These are phyloP conservation scores for Harpagus bidentatus DNA, from an alignment of 2,113 vertebrate genomes.

Conservation along the genomic window DNA sequence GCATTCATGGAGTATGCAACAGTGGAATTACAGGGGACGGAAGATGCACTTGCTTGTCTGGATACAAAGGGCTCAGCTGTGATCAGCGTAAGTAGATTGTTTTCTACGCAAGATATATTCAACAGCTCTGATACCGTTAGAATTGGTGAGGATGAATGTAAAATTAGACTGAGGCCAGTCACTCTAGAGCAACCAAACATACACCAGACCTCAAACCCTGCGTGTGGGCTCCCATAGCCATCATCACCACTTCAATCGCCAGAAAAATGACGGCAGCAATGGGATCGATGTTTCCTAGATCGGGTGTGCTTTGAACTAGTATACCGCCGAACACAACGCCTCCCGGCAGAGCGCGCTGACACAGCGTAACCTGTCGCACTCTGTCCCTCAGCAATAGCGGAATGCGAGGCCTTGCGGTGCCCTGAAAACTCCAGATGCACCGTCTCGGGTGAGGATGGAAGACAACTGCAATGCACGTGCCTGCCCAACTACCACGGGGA, in stretches of 20 bases:
- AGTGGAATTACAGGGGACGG: constrained; percentile 79
- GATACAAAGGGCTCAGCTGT: constrained; percentile 82
- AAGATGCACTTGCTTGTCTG: constrained; percentile 84
- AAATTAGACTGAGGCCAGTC: background rate
- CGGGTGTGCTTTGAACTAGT: background rate
- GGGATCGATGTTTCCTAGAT: no score
- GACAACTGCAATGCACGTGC: constrained; percentile 79
- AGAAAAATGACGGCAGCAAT: background rate
- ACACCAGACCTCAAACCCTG: background rate
- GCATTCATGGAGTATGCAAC: constrained; percentile 85
- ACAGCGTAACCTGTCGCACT: background rate
- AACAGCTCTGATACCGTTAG: background rate
- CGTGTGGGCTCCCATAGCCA: background rate
- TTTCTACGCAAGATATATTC: background rate
- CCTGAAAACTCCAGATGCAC: constrained; percentile 79
- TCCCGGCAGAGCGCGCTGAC: fast-evolving
- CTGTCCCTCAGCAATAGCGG: constrained; percentile 65
- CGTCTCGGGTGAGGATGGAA: constrained; percentile 49
- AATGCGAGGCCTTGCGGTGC: constrained; percentile 79
- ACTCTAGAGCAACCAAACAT: background rate
- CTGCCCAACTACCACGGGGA: constrained; percentile 72
- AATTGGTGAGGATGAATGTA: fast-evolving
- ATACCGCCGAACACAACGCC: background rate
- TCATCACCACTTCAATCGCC: background rate
- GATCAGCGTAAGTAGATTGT: constrained; percentile 76